Evolutionary conservation across 2,797 vertebrate species (phyloP).

Genomic region (Poeciliopsis gracilis): DNA sequence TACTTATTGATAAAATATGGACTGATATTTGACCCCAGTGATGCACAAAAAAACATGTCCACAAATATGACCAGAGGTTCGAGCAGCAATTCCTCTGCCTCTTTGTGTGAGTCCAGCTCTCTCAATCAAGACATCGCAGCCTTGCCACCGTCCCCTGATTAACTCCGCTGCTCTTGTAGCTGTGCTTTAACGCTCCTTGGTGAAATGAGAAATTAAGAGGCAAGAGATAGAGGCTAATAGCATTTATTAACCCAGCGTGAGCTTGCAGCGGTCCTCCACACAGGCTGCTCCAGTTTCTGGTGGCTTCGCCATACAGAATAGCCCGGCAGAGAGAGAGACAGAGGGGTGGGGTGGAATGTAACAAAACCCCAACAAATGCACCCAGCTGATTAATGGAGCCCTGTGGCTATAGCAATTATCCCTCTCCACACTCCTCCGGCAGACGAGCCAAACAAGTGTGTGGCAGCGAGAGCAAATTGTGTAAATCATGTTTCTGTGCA

Average conservation of each 20-base stretch:
- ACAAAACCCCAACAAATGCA: constrained; percentile 91
- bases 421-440: constrained; percentile 84
- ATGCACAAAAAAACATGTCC: constrained; percentile 18
- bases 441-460: constrained; percentile 67
- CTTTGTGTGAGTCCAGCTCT: constrained; percentile 50
- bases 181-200: constrained; percentile 66
- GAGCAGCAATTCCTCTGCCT: constrained; percentile 33
- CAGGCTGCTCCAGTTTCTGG: constrained; percentile 37
- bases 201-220: constrained; percentile 78
- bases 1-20: background rate
- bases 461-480: constrained; percentile 48
- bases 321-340: constrained; percentile 22
- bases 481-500: constrained; percentile 50
- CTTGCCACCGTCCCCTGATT: constrained; percentile 69
- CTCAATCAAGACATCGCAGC: constrained; percentile 58
- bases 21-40: constrained; percentile 20
- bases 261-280: constrained; percentile 53
- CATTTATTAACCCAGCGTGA: constrained; percentile 80
- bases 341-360: constrained; percentile 76
- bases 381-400: constrained; percentile 91
- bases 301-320: background rate
- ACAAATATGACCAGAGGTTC: constrained; percentile 14
- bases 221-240: constrained; percentile 76
- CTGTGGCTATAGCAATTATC: constrained; percentile 96
- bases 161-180: constrained; percentile 53